Base-by-base conservation (phyloP, 2,797 vertebrate genomes). In the Ciconia nigra region DNA sequence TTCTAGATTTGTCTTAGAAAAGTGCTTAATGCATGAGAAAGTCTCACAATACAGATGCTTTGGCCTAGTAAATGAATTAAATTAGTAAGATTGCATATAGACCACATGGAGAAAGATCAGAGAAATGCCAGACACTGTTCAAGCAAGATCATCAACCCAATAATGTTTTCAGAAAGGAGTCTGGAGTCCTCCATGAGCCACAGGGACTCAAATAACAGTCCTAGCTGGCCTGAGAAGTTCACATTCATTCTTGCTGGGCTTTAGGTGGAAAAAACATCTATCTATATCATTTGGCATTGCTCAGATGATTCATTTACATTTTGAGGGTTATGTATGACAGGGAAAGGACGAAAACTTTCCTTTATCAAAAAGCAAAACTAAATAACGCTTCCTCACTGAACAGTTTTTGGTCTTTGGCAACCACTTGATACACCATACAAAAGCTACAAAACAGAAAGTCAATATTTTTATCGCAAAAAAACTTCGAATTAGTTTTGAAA, bases 281-380 rank as follows among this genome's bases (percentile, higher is more conserved):
- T 25, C 3, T 9, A 5, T 76, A n/a, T 42, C 0, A 0, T 46
- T 80, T 82, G 28, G 29, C n/a, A 73, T 13, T 10, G 7, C 6
- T 72, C 37, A 41, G 10, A 49, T 41, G 18, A 74, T 37, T 49
- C 5, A 33, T 58, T 87, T 59, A 13, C 3, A n/a, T 73, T 70
- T 83, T 80, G 26, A 55, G 11, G 22, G 25, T 52, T 82, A 28
- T 14, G 2, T 74, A 25, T 41, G 21, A 44, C 24, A 24, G 44
- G 15, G 26, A 84, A 78, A 76, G 58, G 15, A n/a, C 42, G 19
- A 81, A 25, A 86, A 39, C 6, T 31, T 90, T 18, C 13, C 15
- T 78, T 51, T 42, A 78, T 25, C 15, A 59, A 87, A 65, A 89
- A 16, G 2, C 2, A 47, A 63, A 93, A 76, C 8, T 54, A 55